A percentile compares a stretch with the other conserved stretches of the same genome.
These are phyloP conservation scores for Drosophila persimilis DNA, from an alignment of 1,140 invertebrate species.

Conservation along the genomic window DNA sequence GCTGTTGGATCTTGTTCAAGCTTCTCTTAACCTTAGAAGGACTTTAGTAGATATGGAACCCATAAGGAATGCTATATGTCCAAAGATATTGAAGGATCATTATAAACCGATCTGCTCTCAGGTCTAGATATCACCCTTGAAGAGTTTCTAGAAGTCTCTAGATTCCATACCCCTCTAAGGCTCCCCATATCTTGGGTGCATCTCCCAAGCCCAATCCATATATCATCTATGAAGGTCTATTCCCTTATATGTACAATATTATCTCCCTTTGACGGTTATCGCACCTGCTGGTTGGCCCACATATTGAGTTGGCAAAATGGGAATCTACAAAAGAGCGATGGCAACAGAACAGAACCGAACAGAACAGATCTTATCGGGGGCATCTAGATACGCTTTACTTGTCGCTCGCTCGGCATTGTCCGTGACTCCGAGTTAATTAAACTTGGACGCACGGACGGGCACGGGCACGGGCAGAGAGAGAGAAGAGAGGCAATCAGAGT, in stretches of 20 bases:
- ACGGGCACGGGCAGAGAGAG: slow-evolving; percentile 12
- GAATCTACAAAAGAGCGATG: slow-evolving; percentile 21
- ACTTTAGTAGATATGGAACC: too few relatives aligned
- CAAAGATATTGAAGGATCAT: too few relatives aligned
- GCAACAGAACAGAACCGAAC: slow-evolving; percentile 8
- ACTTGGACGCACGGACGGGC: slow-evolving; percentile 42
- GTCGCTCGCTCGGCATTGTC: slow-evolving; percentile 67
- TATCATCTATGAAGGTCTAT: too few relatives aligned
- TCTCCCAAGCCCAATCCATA: too few relatives aligned
- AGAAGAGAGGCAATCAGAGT: slow-evolving; percentile 9
- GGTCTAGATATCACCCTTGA: too few relatives aligned
- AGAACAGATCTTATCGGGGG: slow-evolving; percentile 66
- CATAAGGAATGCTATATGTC: too few relatives aligned
- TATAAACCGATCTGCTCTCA: too few relatives aligned
- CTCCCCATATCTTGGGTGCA: too few relatives aligned
- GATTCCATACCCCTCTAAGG: too few relatives aligned
- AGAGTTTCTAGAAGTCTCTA: too few relatives aligned
- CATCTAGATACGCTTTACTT: slow-evolving; percentile 75
- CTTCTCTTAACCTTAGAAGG: too few relatives aligned
- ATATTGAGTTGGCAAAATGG: slow-evolving; percentile 61
- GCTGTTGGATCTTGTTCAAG: slow-evolving; percentile 2
- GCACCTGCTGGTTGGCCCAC: slow-evolving; percentile 51
- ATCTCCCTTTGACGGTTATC: slow-evolving; percentile 34
- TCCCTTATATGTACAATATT: too few relatives aligned
- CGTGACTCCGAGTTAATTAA: slow-evolving; percentile 75